Conservation (phyloP, 37 sponge, comb jelly and placozoan species). For the Halichondria panicea region DNA sequence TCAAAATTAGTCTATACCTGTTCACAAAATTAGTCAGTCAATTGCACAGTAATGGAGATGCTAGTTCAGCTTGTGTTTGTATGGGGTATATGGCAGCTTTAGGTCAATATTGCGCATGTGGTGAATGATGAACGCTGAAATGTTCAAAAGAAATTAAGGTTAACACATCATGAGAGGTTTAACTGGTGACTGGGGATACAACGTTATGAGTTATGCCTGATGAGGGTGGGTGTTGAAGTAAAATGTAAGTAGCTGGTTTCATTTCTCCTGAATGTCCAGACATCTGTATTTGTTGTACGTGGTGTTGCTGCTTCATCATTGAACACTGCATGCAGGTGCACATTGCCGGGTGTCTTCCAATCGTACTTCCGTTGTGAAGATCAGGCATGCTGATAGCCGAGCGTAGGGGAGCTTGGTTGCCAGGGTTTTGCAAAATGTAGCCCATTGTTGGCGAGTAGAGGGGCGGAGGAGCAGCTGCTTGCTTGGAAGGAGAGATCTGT, state of each 20-base stretch:
- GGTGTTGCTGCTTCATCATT: constrained; percentile 23
- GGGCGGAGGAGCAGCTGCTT: constrained; percentile 6
- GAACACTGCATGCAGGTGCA: constrained; percentile 27
- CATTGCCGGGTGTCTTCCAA: constrained; percentile 20
- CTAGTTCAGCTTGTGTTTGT: no score
- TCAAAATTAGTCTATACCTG: no score
- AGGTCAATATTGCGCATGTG: no score
- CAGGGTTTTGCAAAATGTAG: constrained; percentile 25
- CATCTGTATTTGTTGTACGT: neutral
- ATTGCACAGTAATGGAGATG: no score
- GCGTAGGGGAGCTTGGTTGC: constrained; percentile 21
- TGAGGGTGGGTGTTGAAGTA: constrained; percentile 3
- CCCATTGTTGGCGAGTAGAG: constrained; percentile 28
- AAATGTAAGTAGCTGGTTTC: neutral
- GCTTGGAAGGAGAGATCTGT: constrained; percentile 10
- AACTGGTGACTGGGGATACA: neutral
- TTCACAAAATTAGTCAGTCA: no score
- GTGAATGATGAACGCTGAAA: no score
- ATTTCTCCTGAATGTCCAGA: neutral
- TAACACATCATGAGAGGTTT: no score
- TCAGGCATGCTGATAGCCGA: constrained; percentile 74
- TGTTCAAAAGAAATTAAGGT: no score
- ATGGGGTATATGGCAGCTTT: no score
- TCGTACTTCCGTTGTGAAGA: no score
- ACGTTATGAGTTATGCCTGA: neutral